Percentiles rank a stretch among this genome's conserved stretches.
phyloP scores from a whole-genome alignment of 2,888 invertebrate species.

The Leucoma salicis region DNA sequence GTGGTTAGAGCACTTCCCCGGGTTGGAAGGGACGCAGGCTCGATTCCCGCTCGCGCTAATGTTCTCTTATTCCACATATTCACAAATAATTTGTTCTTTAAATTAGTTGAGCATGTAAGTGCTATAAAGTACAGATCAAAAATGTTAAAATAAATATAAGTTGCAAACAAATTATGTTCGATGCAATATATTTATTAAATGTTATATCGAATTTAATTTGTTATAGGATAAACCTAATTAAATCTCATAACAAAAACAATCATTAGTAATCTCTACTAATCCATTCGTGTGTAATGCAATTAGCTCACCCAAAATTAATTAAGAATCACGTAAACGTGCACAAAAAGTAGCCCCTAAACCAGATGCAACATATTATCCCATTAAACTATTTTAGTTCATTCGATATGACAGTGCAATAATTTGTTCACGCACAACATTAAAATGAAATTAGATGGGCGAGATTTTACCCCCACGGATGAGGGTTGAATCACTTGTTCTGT shows the following conservation, averaged over 20 bases:
- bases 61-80: too few relatives aligned
- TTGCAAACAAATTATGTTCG: conserved; percentile 7
- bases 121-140: too few relatives aligned
- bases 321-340: conserved; percentile 58
- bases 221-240: conserved; percentile 26
- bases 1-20: too few relatives aligned
- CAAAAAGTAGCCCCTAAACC: conserved; percentile 59
- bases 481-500: conserved; percentile 62
- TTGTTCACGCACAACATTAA: conserved; percentile 77
- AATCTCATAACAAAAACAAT: conserved; percentile 48
- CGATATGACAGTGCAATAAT: conserved; percentile 76
- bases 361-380: conserved; percentile 72
- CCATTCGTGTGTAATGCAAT: conserved; percentile 62
- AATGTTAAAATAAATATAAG: too few relatives aligned
- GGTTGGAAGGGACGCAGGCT: too few relatives aligned
- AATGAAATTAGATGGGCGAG: conserved; percentile 70
- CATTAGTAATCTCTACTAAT: conserved; percentile 55
- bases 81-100: too few relatives aligned
- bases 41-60: too few relatives aligned
- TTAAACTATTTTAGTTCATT: conserved; percentile 66
- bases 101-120: too few relatives aligned
- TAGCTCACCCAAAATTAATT: conserved; percentile 68
- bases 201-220: conserved; percentile 12
- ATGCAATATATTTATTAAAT: conserved; percentile 8
- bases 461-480: conserved; percentile 54